Evolutionary conservation across 2,797 vertebrate genomes (phyloP).

Genomic region (Garrulus glandarius): DNA sequence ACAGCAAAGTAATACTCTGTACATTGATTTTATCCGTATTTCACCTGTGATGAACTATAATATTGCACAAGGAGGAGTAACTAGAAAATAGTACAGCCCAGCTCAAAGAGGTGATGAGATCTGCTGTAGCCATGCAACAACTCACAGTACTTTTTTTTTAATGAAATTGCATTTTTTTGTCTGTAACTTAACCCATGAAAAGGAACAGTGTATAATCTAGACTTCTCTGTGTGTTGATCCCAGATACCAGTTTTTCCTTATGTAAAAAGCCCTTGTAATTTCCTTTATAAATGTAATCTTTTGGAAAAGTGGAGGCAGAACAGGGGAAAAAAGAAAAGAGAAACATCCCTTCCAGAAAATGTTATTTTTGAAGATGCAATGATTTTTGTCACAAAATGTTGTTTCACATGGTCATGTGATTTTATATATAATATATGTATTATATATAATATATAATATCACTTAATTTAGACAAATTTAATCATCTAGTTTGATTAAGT

Average conservation of each 20-base stretch:
- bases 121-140: constrained; percentile 19
- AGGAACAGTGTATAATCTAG: constrained; percentile 15
- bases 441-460: constrained; percentile 77
- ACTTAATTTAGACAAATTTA: constrained; percentile 73
- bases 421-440: constrained; percentile 76
- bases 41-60: constrained; percentile 29
- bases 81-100: constrained; percentile 12
- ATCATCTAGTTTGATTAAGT: constrained; percentile 78
- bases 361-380: constrained; percentile 68
- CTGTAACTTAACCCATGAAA: constrained; percentile 30
- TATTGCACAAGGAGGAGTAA: constrained; percentile 56
- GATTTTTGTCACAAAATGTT: constrained; percentile 69
- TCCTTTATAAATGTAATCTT: constrained; percentile 56
- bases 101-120: not conserved
- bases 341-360: constrained; percentile 53
- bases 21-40: constrained; percentile 64
- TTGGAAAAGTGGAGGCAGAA: constrained; percentile 24
- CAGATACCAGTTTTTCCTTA: constrained; percentile 41
- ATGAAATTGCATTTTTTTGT: constrained; percentile 33
- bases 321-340: not conserved
- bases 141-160: constrained; percentile 4
- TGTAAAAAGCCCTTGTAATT: constrained; percentile 31
- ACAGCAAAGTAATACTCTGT: constrained; percentile 51
- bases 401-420: constrained; percentile 62
- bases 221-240: constrained; percentile 39